phyloP scores from a whole-genome alignment of 23 tunicate species.

The Phallusia fumigata region DNA sequence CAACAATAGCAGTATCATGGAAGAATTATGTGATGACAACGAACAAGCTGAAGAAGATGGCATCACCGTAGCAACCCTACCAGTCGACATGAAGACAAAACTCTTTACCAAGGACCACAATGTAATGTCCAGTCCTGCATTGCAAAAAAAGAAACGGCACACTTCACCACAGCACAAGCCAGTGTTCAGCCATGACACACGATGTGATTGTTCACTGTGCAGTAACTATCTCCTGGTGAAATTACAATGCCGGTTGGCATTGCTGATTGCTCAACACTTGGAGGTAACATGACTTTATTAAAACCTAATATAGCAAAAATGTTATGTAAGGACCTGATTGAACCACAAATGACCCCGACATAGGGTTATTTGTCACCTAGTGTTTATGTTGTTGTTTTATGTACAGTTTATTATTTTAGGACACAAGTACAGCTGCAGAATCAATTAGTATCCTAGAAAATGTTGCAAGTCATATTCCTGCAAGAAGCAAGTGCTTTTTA shows the following conservation, averaged over 20 bases:
- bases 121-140: constrained; percentile 18
- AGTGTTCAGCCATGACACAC: background rate
- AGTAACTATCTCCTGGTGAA: background rate
- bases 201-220: background rate
- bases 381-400: too few relatives aligned
- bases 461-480: background rate
- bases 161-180: background rate
- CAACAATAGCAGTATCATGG: constrained; percentile 35
- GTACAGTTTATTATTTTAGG: background rate
- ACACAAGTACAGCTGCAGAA: background rate
- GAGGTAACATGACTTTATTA: too few relatives aligned
- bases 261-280: background rate
- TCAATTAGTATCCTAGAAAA: background rate
- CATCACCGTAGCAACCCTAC: background rate
- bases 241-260: constrained; percentile 2
- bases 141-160: background rate
- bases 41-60: background rate
- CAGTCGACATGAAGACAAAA: constrained; percentile 1
- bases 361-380: too few relatives aligned
- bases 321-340: too few relatives aligned
- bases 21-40: constrained; percentile 6
- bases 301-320: too few relatives aligned
- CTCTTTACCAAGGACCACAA: background rate
- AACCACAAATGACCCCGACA: too few relatives aligned
- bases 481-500: background rate